Evolutionary conservation across 2,888 invertebrate genomes (phyloP), one percentile per base, ranked within the genome.

Genomic region (Phragmatobia fuliginosa): DNA sequence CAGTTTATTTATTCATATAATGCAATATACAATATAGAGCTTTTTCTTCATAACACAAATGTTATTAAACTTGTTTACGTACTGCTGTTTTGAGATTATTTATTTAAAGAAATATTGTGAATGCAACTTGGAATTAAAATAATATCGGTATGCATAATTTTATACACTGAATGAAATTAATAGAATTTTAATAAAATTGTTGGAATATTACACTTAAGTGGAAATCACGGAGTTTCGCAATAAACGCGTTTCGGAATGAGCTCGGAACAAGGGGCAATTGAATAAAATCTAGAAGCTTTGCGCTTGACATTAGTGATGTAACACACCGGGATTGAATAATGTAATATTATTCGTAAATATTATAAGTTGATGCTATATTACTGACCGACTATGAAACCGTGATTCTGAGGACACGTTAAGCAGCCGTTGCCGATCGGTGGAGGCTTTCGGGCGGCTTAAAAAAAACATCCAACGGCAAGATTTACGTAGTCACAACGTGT

Each of bases 251-350:
- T 66, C 59, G 76, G 68, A 83, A 78, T 74, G 79, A 82, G 77
- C 71, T 71, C 61, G 71, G 70, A 83, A 83, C 79, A 78, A 83
- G 71, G 73, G 76, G 60, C 68, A 81, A 83, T 81, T 81, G 75
- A 81, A 81, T 81, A 81, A 78, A 80, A 80, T 70, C 76, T 78
- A 69, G 62, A 68, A 72, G 71, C 69, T 65, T 67, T 70, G 63
- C 62, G 59, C 64, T 62, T 56, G 59, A 28, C 41, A 38, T 5
- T 72, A 72, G 72, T 66, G 69, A 25, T 63, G 72, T 59, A 36
- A 41, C 14, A 31, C 45, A 21, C 11, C 58, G 66, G 60, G 36
- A 62, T 56, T 45, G 18, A n/a, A n/a, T n/a, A n/a, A n/a, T 31
- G 5, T 28, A 6, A 33, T 1, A 52, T 33, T 65, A 7, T 56